Conservation (phyloP, 2,113 vertebrate genomes). For the Sarotherodon lohbergeri region DNA sequence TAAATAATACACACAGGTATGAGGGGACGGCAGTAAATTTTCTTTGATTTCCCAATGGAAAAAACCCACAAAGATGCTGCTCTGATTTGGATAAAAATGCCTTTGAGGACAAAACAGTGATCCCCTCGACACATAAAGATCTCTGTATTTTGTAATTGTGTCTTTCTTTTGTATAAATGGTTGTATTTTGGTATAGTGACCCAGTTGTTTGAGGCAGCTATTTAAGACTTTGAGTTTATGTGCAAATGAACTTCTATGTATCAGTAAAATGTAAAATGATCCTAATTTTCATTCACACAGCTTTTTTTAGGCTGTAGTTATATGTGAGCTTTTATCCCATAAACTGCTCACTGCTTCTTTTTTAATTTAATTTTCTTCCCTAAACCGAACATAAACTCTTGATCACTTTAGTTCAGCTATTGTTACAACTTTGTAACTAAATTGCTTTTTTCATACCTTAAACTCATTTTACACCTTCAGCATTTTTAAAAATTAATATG, state of each 20-base stretch:
- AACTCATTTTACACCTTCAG: background rate
- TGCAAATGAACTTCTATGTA: background rate
- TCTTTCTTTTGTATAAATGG: background rate
- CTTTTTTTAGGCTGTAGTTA: background rate
- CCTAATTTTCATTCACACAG: background rate
- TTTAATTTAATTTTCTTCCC: background rate
- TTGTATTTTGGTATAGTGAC: background rate
- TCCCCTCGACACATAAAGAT: background rate
- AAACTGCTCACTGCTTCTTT: background rate
- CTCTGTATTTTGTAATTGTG: background rate
- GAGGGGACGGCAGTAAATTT: background rate
- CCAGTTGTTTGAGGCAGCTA: background rate
- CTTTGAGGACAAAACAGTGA: background rate
- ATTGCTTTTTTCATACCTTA: background rate
- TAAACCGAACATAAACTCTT: background rate
- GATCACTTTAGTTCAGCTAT: background rate
- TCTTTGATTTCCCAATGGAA: background rate
- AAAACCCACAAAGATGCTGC: background rate
- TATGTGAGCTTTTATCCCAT: background rate
- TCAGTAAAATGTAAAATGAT: background rate
- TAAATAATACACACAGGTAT: background rate
- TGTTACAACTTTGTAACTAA: background rate
- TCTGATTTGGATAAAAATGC: background rate
- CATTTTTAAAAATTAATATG: fast-evolving
- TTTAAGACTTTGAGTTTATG: background rate